Conservation (phyloP, 2,797 vertebrate genomes). For the Crenichthys baileyi region DNA sequence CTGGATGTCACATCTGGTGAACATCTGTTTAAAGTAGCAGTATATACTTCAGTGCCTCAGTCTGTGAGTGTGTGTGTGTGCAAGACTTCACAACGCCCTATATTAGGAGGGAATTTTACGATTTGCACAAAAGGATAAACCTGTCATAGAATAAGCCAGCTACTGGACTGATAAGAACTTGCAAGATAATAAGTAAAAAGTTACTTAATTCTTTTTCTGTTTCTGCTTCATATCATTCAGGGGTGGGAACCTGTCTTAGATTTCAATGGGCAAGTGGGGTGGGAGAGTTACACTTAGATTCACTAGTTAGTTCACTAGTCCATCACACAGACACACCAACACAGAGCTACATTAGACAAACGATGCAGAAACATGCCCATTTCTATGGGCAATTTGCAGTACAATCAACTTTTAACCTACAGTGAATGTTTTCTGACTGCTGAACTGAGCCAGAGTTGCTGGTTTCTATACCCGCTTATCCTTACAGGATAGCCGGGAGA, state of each 20-base stretch:
- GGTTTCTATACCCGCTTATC: not conserved
- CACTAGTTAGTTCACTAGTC: not conserved
- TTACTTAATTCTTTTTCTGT: not conserved
- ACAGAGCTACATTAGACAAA: not conserved
- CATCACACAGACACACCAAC: not conserved
- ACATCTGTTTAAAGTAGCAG: conserved; percentile 6
- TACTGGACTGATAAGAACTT: not conserved
- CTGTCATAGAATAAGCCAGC: not conserved
- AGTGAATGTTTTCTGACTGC: no score
- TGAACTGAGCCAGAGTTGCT: no score
- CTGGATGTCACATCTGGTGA: conserved; percentile 3
- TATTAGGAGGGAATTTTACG: not conserved
- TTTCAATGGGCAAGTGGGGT: not conserved
- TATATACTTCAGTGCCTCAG: not conserved
- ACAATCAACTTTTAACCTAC: not conserved
- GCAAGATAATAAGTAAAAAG: not conserved
- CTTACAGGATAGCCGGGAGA: no score
- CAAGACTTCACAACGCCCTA: not conserved
- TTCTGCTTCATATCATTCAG: not conserved
- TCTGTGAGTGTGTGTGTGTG: not conserved
- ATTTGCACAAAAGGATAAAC: conserved; percentile 1
- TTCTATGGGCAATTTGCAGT: not conserved
- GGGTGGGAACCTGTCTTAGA: not conserved
- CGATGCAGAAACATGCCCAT: not conserved
- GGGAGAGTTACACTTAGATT: not conserved